Base-by-base conservation (phyloP, 2,113 vertebrate species). In the Anoplopoma fimbria region DNA sequence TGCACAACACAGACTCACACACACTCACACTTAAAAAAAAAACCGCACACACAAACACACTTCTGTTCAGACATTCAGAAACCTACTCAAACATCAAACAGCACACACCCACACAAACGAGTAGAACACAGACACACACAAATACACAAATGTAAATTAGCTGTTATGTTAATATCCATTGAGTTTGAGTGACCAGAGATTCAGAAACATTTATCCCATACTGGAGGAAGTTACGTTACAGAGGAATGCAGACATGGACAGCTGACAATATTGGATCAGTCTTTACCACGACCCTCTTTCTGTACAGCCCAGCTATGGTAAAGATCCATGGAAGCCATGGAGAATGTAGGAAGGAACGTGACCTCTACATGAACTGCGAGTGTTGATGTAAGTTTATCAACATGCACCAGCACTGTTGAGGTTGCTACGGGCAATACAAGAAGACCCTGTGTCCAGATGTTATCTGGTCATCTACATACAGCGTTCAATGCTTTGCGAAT, bases 291-390 rank as follows among this genome's bases (percentile, higher is more conserved):
- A 92, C 86, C 89, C 88, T 83, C 82, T 82, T 61, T 92, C 81
- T 84, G 45, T 79, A 62, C 92, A 93, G 91, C 91, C 89, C 93
- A 92, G 91, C 91, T 91, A 91, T 93, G 94, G 93, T 95, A 94
- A 94, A 94, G 95, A 94, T 91, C 94, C 93, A 93, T 90, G 91
- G 86, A 85, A 92, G 93, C 91, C 91, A 92, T 92, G 90, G 93
- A 83, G 75, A 79, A 93, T 94, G 93, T 93, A 89, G 91, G 85
- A 89, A 80, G 83, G 77, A 84, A 85, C 57, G 90, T 90, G 88
- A 94, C 91, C 93, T 94, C 93, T 94, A 93, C 92, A 95, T 95
- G 95, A 94, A 95, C 95, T 74, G 82, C 87, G 87, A 89, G 87
- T 89, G 93, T 94, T 92, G 91, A 94, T 95, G 93, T 95, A 93